Evolutionary conservation across 2,888 invertebrate species (phyloP), one percentile per base, ranked within the genome.

Genomic region (Tanytarsus gracilentus): DNA sequence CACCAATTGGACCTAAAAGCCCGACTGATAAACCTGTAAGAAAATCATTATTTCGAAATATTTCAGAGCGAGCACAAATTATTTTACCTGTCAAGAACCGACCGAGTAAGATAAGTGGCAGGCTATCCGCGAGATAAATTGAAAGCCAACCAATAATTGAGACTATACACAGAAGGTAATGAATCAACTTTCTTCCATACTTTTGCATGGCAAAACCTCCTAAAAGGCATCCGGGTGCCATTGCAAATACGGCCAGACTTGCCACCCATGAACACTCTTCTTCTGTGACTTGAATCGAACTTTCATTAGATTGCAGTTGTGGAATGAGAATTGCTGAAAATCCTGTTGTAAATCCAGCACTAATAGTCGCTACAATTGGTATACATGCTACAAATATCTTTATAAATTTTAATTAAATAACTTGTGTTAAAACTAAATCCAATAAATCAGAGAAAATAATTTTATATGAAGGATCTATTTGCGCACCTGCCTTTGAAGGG

Each of bases 251-350:
- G 11, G 60, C 60, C 5, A 60, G 6, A 80, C 81, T 50, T 26
- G 60, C 82, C 66, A 83, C 81, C 82, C 82, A 82, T 18, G 82
- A 81, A 16, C 75, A 74, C 26, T 80, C 76, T 56, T 74, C 74
- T 14, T 72, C 71, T 33, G 75, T 75, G 5, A 76, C 74, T 0
- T 71, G 71, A 44, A 80, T 77, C 1, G 71, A 25, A 50, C 76
- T 75, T 30, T 69, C 69, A 5, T 62, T 60, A 1, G 69, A 66
- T 52, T 71, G 69, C 11, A 84, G 71, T 67, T 83, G 83, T 0
- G 83, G 83, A 50, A 84, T 70, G 29, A 83, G 68, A 23, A 83
- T 77, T 1, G 81, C 82, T 2, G 83, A 83, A 68, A 79, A 83
- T 0, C 84, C 84, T 1, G 79, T 77, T 0, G 81, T 80, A 67